Conservation (phyloP, 2,888 invertebrate species). For the Mactromeris polynyma region DNA sequence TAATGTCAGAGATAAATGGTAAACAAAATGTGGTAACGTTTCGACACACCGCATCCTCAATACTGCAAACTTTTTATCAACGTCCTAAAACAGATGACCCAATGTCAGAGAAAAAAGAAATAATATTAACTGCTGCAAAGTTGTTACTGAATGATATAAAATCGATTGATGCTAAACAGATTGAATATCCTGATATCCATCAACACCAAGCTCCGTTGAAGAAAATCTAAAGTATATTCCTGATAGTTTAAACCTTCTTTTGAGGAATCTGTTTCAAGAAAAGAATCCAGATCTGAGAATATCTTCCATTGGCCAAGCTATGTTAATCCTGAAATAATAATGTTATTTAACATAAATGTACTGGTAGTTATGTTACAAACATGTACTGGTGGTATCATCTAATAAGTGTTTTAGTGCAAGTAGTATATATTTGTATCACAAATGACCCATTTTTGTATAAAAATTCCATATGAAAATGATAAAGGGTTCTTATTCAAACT, state of each 20-base stretch:
- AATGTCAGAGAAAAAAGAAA: conserved; percentile 33
- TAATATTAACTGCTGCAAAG: conserved; percentile 25
- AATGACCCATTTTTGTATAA: too few species aligned
- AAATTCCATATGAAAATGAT: too few species aligned
- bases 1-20: conserved; percentile 57
- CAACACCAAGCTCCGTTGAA: neutral
- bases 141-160: conserved; percentile 30
- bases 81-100: too few species aligned
- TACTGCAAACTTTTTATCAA: conserved; percentile 46
- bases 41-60: conserved; percentile 45
- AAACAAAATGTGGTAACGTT: conserved; percentile 57
- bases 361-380: too few species aligned
- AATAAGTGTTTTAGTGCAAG: too few species aligned
- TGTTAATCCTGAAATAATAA: too few species aligned
- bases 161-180: neutral
- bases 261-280: conserved; percentile 40
- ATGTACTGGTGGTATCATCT: too few species aligned
- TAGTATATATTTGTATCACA: too few species aligned
- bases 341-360: too few species aligned
- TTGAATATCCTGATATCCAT: conserved; percentile 4
- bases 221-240: conserved; percentile 42
- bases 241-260: conserved; percentile 48
- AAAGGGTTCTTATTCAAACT: too few species aligned
- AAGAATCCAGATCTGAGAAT: conserved; percentile 45
- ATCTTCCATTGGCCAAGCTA: conserved; percentile 65